Evolutionary conservation across 2,888 invertebrate species (phyloP), one percentile per base, ranked within the genome.

Genomic region (Parnassius mnemosyne): DNA sequence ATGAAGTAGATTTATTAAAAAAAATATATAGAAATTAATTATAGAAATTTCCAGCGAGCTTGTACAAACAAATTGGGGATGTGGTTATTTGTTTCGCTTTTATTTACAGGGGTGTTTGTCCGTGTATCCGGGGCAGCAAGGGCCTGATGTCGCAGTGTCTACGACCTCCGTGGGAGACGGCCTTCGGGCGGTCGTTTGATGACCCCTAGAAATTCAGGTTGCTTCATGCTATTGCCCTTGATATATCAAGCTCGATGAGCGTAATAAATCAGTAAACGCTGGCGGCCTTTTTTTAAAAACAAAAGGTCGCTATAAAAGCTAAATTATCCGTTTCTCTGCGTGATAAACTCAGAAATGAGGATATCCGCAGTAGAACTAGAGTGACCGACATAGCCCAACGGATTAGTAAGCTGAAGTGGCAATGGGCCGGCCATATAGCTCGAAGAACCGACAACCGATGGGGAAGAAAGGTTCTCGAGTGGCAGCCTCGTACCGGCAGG

Each of bases 101-200:
- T 44, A 47, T 47, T 13, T 41, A n/a, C 47, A 25, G 57, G 62
- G 62, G 53, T 62, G 53, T 57, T 53, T 50, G 49, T 46, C 57
- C 57, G 42, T 55, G 34, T 62, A 62, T 57, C 53, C 43, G 20
- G 62, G 62, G 53, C 53, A 20, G 46, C 34, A 25, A 25, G 25
- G 53, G 57, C 57, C 53, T 42, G 16, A n/a, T 20, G 49, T 16
- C 49, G 49, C 42, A 52, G 56, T 42, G 60, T 61, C 61, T 56
- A 69, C 65, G 64, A 69, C 69, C 70, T 65, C 63, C 65, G 65
- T 52, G 68, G 67, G 64, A 68, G 69, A 71, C 65, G 74, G 69
- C 74, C 73, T 66, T 64, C 59, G 55, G 16, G 66, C 69, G 73
- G 72, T 70, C 73, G 70, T 68, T 64, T 72, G 66, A 68, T 70